Evolutionary conservation across 2,888 invertebrate species (phyloP), one percentile per base, ranked within the genome.

Genomic region (Rhimphoctona megacephalus): DNA sequence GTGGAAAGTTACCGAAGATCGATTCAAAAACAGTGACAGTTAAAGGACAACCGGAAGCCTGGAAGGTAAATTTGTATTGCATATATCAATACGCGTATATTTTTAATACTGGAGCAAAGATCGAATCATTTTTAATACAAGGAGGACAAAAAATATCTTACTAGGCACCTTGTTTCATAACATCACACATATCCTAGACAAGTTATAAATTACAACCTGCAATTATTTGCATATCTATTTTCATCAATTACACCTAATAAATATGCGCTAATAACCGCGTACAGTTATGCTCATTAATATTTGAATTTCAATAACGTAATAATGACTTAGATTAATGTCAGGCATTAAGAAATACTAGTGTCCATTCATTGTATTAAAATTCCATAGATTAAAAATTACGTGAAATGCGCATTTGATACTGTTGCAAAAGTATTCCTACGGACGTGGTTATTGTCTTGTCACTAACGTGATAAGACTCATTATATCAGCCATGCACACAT

Each of bases 401-500:
- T 19, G 25, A 2, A 54, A 69, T 70, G 66, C 61, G 39, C 43
- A 43, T 33, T 76, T 52, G 61, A 70, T 70, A n/a, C 49, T 2
- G n/a, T 43, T 19, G 11, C 17, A 30, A 46, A 43, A 49, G 57
- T 25, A 39, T 87, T 80, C 80, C 74, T 36, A 76, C 87, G 90
- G 88, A 91, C 85, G 90, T 88, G 91, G 89, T 66, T 22, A 87
- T 88, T 90, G 88, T 91, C 89, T 90, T 89, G 90, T 89, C 90
- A 86, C 72, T 69, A 17, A 36, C 22, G 30, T 39, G 49, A 73
- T 46, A 73, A 49, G 69, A 54, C 46, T 22, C 49, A 22, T 36
- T 22, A 72, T 33, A 66, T 52, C 80, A 76, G 36, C n/a, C 14
- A 72, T n/a, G n/a, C 33, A 5, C 33, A 46, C 8, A 36, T 4